Conservation (phyloP, 2,888 invertebrate genomes). For the Rhamphomyia laevipes region DNA sequence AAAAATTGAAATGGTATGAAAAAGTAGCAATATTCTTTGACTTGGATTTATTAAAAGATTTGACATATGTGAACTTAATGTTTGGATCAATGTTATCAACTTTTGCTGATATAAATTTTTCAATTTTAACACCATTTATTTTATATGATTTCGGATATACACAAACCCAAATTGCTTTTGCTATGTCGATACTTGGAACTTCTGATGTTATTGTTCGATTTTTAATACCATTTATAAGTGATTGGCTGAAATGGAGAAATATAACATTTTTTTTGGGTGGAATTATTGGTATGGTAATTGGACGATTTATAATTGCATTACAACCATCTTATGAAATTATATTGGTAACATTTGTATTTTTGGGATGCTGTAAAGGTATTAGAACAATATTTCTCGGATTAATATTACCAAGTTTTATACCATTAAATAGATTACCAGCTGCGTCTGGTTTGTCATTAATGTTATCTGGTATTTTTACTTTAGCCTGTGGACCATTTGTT, state of each 20-base stretch:
- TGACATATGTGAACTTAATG: slow-evolving; percentile 53
- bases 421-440: slow-evolving; percentile 49
- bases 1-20: slow-evolving; percentile 16
- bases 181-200: slow-evolving; percentile 51
- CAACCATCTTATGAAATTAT: slow-evolving; percentile 41
- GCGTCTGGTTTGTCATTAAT: slow-evolving; percentile 52
- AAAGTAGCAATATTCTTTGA: slow-evolving; percentile 50
- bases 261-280: slow-evolving; percentile 52
- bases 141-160: slow-evolving; percentile 47
- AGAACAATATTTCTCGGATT: slow-evolving; percentile 55
- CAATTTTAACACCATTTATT: slow-evolving; percentile 53
- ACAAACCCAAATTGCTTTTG: slow-evolving; percentile 42
- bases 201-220: slow-evolving; percentile 50
- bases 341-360: slow-evolving; percentile 44
- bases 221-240: slow-evolving; percentile 48
- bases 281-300: slow-evolving; percentile 46
- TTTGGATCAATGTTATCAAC: slow-evolving; percentile 51
- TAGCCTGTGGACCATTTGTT: slow-evolving; percentile 46
- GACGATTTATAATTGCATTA: slow-evolving; percentile 42
- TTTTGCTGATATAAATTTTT: slow-evolving; percentile 54
- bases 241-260: slow-evolving; percentile 51
- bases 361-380: slow-evolving; percentile 53
- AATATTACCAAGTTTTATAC: slow-evolving; percentile 52
- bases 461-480: slow-evolving; percentile 47
- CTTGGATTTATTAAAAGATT: slow-evolving; percentile 50